These are phyloP conservation scores for Napeogenes inachia DNA, from an alignment of 2,888 invertebrate genomes.

Conservation along the genomic window DNA sequence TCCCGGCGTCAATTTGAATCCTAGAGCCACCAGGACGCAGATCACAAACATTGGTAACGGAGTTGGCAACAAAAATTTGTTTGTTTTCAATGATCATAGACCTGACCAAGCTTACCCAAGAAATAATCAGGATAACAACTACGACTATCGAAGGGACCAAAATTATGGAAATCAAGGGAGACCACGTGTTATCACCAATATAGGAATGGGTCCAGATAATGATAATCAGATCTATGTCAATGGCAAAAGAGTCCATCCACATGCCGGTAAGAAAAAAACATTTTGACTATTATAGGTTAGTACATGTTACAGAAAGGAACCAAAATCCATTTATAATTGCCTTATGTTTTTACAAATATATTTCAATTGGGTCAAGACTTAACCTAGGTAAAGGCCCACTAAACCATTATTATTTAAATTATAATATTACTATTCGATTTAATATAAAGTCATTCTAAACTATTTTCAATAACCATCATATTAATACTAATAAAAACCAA, in stretches of 20 bases:
- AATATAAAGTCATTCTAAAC: no score
- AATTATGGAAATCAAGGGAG: neutral
- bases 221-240: constrained; percentile 12
- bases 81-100: constrained; percentile 8
- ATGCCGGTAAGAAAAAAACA: neutral
- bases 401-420: no score
- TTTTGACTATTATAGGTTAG: neutral
- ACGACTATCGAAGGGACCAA: neutral
- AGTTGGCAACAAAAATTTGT: constrained; percentile 7
- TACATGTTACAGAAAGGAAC: neutral
- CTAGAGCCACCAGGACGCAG: no score
- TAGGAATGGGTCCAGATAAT: constrained; percentile 18
- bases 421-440: no score
- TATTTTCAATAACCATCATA: no score
- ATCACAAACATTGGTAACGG: constrained; percentile 16
- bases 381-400: no score
- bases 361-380: no score
- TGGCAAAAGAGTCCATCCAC: constrained; percentile 4
- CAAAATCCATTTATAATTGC: no score
- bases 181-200: neutral
- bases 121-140: neutral
- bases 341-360: no score
- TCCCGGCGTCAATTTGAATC: constrained; percentile 1
- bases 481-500: no score
- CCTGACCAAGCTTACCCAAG: neutral